Evolutionary conservation across 2,888 invertebrate species (phyloP).

Genomic region (Autographa pulchrina): DNA sequence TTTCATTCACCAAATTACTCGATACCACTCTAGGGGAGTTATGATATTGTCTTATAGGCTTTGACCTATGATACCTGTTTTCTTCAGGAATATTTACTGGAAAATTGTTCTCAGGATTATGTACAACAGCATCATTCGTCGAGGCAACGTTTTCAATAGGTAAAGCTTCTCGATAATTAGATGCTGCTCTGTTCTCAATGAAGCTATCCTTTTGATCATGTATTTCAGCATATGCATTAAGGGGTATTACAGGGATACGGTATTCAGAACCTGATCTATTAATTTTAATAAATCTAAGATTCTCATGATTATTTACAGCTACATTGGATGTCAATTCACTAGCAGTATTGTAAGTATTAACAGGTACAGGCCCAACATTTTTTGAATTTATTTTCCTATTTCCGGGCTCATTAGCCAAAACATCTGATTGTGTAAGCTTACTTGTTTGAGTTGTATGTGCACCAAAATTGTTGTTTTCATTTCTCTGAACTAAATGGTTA

Average conservation of each 20-base stretch:
- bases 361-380: background rate
- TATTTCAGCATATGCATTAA: background rate
- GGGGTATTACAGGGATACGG: background rate
- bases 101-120: background rate
- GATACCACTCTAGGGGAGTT: background rate
- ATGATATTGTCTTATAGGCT: background rate
- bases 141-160: background rate
- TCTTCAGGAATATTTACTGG: background rate
- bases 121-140: background rate
- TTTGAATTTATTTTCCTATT: background rate
- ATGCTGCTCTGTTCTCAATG: background rate
- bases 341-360: background rate
- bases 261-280: background rate
- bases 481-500: background rate
- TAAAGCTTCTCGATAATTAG: background rate
- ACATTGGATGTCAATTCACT: background rate
- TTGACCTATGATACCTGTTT: background rate
- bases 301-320: background rate
- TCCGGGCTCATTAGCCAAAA: background rate
- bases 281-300: background rate
- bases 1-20: background rate
- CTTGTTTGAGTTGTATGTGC: background rate
- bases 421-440: too few species aligned
- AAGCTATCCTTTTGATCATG: background rate
- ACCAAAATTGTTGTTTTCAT: background rate